Conservation (phyloP, 23 tunicate species). For the Corella eumyota region DNA sequence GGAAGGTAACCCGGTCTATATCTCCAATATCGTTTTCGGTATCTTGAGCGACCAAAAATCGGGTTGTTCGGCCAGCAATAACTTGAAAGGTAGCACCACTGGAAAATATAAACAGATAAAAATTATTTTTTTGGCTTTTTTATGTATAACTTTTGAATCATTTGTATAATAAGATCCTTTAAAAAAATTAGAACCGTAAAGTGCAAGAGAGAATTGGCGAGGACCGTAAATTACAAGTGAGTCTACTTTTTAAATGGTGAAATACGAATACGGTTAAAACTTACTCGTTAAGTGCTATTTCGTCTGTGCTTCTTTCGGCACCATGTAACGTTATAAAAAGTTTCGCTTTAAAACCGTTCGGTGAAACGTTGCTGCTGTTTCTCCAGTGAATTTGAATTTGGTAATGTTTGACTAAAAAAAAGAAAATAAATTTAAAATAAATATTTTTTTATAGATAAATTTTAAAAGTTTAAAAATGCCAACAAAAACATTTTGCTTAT, state of each 20-base stretch:
- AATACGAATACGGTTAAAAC: no score
- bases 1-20: constrained; percentile 45
- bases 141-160: no score
- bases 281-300: constrained; percentile 80
- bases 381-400: constrained; percentile 94
- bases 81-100: constrained; percentile 72
- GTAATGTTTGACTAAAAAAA: constrained; percentile 61
- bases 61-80: constrained; percentile 57
- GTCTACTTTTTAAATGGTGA: no score
- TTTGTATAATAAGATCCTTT: no score
- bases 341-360: constrained; percentile 49
- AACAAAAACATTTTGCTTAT: not conserved
- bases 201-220: no score
- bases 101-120: not conserved
- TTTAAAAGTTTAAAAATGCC: not conserved
- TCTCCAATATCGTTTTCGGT: constrained; percentile 53
- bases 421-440: not conserved
- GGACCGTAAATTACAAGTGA: no score
- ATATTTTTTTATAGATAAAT: no score
- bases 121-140: no score
- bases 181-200: no score
- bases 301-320: constrained; percentile 32
- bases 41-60: constrained; percentile 62
- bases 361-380: constrained; percentile 18
- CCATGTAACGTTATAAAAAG: constrained; percentile 69